phyloP scores from a whole-genome alignment of 2,888 invertebrate genomes.

The Leucophenga montana region DNA sequence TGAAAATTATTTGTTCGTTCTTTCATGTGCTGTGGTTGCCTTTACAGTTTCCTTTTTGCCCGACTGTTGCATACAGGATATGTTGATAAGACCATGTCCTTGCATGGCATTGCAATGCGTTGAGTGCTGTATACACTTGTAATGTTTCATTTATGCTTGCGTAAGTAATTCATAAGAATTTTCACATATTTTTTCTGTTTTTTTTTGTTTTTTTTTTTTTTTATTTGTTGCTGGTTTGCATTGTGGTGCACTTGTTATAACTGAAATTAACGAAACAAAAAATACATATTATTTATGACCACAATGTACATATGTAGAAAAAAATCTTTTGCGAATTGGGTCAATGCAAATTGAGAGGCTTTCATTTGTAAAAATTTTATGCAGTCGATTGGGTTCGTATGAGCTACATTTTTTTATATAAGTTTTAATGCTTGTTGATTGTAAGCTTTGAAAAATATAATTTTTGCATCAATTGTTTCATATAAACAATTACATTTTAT shows the following conservation, averaged over 20 bases:
- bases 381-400: not conserved
- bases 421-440: not conserved
- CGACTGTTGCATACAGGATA: slow-evolving; percentile 11
- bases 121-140: slow-evolving; percentile 14
- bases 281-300: too few species aligned
- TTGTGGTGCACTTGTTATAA: not conserved
- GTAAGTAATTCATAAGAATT: slow-evolving; percentile 21
- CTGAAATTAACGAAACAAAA: too few species aligned
- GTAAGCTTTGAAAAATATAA: not conserved
- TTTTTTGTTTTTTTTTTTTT: not conserved
- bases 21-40: slow-evolving; percentile 22
- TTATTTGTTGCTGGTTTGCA: not conserved
- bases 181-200: not conserved
- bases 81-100: slow-evolving; percentile 22
- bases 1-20: slow-evolving; percentile 1
- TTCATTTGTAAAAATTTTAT: too few species aligned
- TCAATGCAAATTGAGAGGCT: too few species aligned
- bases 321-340: too few species aligned
- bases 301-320: too few species aligned
- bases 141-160: slow-evolving; percentile 28
- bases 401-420: not conserved
- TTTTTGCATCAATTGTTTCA: not conserved
- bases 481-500: too few species aligned
- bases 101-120: not conserved
- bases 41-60: not conserved